A percentile compares a stretch with the other conserved stretches of the same genome.
phyloP scores from a whole-genome alignment of 2,113 vertebrate species.

The Cottus gobio region DNA sequence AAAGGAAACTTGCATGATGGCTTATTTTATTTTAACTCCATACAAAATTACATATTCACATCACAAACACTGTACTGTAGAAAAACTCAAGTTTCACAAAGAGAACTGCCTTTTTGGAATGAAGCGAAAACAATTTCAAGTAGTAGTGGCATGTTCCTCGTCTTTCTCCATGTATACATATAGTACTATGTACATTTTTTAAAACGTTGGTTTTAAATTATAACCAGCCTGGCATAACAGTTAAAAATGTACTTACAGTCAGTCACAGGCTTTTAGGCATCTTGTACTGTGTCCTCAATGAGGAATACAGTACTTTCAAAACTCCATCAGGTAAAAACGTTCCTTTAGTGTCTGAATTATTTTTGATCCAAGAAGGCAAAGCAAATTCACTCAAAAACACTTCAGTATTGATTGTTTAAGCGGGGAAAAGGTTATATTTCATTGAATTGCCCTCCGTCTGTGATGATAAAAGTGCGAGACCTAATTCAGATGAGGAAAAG shows the following conservation, averaged over 20 bases:
- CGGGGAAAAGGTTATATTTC: constrained; percentile 38
- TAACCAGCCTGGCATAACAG: constrained; percentile 58
- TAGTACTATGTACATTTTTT: constrained; percentile 57
- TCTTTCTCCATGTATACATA: constrained; percentile 64
- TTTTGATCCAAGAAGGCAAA: constrained; percentile 35
- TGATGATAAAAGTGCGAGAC: constrained; percentile 63
- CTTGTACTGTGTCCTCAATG: constrained; percentile 20
- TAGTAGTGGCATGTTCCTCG: constrained; percentile 71
- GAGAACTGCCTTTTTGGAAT: constrained; percentile 68
- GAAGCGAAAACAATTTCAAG: constrained; percentile 74
- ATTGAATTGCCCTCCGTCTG: constrained; percentile 22
- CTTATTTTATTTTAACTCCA: constrained; percentile 54
- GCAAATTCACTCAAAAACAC: constrained; percentile 43
- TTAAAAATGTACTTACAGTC: constrained; percentile 69
- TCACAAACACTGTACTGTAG: constrained; percentile 36
- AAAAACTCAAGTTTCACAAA: constrained; percentile 40
- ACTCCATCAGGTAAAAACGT: constrained; percentile 31
- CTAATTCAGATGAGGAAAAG: constrained; percentile 47
- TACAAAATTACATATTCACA: constrained; percentile 57
- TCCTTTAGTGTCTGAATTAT: constrained; percentile 63
- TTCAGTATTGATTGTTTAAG: constrained; percentile 74
- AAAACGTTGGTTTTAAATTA: not conserved
- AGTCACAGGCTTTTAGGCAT: constrained; percentile 46
- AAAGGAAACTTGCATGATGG: constrained; percentile 6
- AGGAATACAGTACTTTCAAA: constrained; percentile 64